phyloP scores from a whole-genome alignment of 2,888 invertebrate genomes.

The Drosophila buzzatii region DNA sequence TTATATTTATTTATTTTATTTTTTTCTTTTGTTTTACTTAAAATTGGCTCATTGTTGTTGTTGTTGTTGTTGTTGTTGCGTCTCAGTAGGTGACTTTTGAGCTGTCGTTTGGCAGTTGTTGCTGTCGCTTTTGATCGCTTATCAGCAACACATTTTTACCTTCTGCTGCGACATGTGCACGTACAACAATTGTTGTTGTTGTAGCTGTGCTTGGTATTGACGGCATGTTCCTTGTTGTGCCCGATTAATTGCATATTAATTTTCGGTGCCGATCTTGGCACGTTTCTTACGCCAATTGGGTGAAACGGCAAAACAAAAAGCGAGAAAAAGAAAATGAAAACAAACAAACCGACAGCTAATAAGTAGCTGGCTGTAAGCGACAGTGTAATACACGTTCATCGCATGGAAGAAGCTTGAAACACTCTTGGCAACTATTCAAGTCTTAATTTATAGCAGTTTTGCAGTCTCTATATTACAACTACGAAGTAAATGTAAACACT shows the following conservation, averaged over 20 bases:
- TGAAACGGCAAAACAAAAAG: slow-evolving; percentile 51
- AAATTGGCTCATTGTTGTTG: slow-evolving; percentile 37
- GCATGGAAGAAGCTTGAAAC: not conserved
- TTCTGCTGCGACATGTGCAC: slow-evolving; percentile 73
- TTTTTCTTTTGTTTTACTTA: slow-evolving; percentile 35
- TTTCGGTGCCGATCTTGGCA: slow-evolving; percentile 74
- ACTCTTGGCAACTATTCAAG: not conserved
- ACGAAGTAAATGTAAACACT: not conserved
- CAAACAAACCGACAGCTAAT: not conserved
- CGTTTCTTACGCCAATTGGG: slow-evolving; percentile 76
- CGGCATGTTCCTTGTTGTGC: slow-evolving; percentile 72
- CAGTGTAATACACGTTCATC: slow-evolving; percentile 1
- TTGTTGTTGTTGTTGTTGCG: slow-evolving; percentile 29
- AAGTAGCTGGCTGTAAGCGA: not conserved
- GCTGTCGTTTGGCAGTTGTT: slow-evolving; percentile 63
- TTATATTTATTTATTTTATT: slow-evolving; percentile 18
- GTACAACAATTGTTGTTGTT: slow-evolving; percentile 60
- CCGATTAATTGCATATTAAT: slow-evolving; percentile 83
- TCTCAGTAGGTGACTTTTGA: slow-evolving; percentile 77
- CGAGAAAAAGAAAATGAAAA: slow-evolving; percentile 7
- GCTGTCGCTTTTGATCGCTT: slow-evolving; percentile 68
- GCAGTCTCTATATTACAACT: not conserved
- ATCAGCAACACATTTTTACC: slow-evolving; percentile 60
- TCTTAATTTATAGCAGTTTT: not conserved
- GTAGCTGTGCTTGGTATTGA: slow-evolving; percentile 64